Evolutionary conservation across 2,797 vertebrate genomes (phyloP).

Genomic region (Eleutherodactylus coqui): DNA sequence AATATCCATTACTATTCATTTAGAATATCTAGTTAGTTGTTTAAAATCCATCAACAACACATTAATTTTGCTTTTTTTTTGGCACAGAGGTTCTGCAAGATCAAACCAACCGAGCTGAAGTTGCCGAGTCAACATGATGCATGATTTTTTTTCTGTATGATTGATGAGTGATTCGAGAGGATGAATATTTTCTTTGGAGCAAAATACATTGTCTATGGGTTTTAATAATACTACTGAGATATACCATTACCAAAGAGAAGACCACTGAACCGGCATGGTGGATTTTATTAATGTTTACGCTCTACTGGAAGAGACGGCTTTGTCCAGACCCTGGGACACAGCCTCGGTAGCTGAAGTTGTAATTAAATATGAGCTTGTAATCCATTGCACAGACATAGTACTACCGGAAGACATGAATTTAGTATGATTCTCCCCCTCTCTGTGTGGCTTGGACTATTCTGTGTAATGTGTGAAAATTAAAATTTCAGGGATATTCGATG

Average conservation of each 20-base stretch:
- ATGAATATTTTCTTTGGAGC: neutral
- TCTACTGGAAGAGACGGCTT: constrained; percentile 1
- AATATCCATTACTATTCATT: too few relatives aligned
- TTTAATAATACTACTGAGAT: constrained; percentile 48
- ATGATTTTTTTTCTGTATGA: neutral
- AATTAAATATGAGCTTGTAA: constrained; percentile 11
- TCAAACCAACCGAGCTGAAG: constrained; percentile 50
- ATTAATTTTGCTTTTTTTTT: neutral
- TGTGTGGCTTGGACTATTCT: neutral
- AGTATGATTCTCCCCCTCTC: neutral
- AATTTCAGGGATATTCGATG: constrained; percentile 28
- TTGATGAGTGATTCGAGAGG: neutral
- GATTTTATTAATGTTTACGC: constrained; percentile 35
- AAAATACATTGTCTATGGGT: constrained; percentile 18
- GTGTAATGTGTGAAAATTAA: constrained; percentile 9
- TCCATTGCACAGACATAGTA: neutral
- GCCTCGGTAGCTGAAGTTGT: neutral
- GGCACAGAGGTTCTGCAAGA: constrained; percentile 45
- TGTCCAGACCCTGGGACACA: neutral
- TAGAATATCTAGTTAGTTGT: neutral
- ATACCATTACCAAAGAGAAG: constrained; percentile 36
- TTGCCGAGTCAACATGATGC: neutral
- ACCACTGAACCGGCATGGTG: constrained; percentile 7
- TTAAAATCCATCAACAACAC: neutral
- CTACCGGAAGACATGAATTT: neutral